Evolutionary conservation across 2,888 invertebrate species (phyloP).

Genomic region (Cyclophora albipunctata): DNA sequence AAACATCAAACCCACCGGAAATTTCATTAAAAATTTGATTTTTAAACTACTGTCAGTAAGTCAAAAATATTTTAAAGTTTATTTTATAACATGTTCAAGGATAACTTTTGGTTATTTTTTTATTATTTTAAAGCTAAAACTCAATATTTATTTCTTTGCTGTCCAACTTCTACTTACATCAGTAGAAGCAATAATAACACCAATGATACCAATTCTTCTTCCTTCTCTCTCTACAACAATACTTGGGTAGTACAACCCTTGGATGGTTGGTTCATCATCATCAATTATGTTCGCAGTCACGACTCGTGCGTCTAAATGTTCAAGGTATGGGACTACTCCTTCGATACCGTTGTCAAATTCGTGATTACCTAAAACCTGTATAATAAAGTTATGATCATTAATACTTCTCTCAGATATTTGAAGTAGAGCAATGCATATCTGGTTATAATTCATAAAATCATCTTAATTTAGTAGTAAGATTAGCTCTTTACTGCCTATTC

Average conservation of each 20-base stretch:
- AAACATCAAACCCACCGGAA: too few relatives aligned
- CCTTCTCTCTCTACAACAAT: slow-evolving; percentile 78
- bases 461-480: neutral
- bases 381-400: neutral
- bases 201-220: slow-evolving; percentile 85
- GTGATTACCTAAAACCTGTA: slow-evolving; percentile 88
- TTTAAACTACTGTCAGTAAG: too few relatives aligned
- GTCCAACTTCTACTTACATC: slow-evolving; percentile 36
- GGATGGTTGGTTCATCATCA: slow-evolving; percentile 79
- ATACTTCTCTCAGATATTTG: too few relatives aligned
- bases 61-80: too few relatives aligned
- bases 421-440: too few relatives aligned
- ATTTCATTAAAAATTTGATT: too few relatives aligned
- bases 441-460: too few relatives aligned
- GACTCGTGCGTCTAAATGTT: slow-evolving; percentile 78
- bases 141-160: too few relatives aligned
- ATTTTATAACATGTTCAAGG: too few relatives aligned
- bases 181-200: slow-evolving; percentile 74
- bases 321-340: slow-evolving; percentile 83
- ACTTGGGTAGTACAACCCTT: slow-evolving; percentile 79
- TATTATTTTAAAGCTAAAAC: too few relatives aligned
- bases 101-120: too few relatives aligned
- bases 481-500: neutral
- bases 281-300: slow-evolving; percentile 85
- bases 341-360: slow-evolving; percentile 87